phyloP scores from a whole-genome alignment of 2,113 vertebrate species.

The Uropsilus gracilis region DNA sequence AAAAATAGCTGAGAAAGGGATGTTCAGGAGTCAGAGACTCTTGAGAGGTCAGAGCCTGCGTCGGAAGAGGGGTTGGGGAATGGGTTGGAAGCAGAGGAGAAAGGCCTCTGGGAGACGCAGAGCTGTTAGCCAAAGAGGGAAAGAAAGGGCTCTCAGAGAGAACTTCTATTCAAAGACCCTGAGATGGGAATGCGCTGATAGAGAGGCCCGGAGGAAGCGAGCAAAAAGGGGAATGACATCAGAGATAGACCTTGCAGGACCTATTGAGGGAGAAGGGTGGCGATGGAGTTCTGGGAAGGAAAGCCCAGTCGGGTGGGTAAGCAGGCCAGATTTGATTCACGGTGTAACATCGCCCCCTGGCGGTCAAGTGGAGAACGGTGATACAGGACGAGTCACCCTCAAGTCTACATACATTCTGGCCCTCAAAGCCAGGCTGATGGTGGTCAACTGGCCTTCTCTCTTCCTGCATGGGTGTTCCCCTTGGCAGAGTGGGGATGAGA shows the following conservation, averaged over 20 bases:
- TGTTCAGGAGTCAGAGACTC: not conserved
- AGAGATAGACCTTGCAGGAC: not conserved
- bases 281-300: not conserved
- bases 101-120: too few species aligned
- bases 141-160: not conserved
- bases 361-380: not conserved
- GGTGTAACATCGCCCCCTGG: not conserved
- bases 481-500: not conserved
- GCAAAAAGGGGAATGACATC: not conserved
- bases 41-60: not conserved
- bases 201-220: not conserved
- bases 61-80: not conserved
- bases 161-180: not conserved
- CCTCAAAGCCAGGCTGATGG: not conserved
- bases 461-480: not conserved
- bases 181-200: not conserved
- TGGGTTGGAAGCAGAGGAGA: not conserved
- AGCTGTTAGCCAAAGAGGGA: not conserved
- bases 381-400: too few species aligned
- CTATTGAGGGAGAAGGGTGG: not conserved
- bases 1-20: not conserved
- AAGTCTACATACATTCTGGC: not conserved
- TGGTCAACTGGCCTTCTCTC: not conserved
- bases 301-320: too few species aligned
- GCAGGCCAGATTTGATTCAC: fast-evolving